These are phyloP conservation scores for Macquaria ambigua DNA, from an alignment of 2,113 vertebrate genomes.

Conservation along the genomic window DNA sequence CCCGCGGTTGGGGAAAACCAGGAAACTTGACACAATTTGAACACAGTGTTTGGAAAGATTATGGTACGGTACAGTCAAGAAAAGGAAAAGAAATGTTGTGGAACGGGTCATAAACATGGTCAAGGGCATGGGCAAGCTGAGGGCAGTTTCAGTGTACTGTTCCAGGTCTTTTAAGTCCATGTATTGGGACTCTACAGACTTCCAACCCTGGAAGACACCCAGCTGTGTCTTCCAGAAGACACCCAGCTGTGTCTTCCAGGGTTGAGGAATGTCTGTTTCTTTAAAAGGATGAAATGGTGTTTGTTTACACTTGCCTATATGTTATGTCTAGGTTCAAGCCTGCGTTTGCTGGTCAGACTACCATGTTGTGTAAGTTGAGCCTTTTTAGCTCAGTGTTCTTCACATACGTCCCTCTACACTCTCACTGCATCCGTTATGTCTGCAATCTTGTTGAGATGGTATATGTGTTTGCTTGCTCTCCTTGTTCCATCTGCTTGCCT, in stretches of 20 bases:
- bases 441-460: constrained; percentile 17
- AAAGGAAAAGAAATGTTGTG: not conserved
- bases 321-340: constrained; percentile 35
- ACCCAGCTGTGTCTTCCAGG: not conserved
- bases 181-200: constrained; percentile 21
- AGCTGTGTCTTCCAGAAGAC: too few species aligned
- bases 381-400: constrained; percentile 2
- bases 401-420: not conserved
- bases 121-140: not conserved
- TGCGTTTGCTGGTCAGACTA: constrained; percentile 6
- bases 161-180: not conserved
- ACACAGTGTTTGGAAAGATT: not conserved
- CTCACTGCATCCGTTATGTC: constrained; percentile 1
- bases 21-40: not conserved
- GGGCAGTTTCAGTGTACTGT: not conserved
- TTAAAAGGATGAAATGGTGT: not conserved
- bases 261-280: constrained; percentile 40
- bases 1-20: not conserved
- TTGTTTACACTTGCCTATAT: constrained; percentile 45
- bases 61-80: not conserved
- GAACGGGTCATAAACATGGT: not conserved
- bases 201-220: too few species aligned
- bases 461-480: not conserved
- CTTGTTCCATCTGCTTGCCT: constrained; percentile 22
- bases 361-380: constrained; percentile 6